Conservation (phyloP, 2,888 invertebrate genomes). For the Plusia festucae region DNA sequence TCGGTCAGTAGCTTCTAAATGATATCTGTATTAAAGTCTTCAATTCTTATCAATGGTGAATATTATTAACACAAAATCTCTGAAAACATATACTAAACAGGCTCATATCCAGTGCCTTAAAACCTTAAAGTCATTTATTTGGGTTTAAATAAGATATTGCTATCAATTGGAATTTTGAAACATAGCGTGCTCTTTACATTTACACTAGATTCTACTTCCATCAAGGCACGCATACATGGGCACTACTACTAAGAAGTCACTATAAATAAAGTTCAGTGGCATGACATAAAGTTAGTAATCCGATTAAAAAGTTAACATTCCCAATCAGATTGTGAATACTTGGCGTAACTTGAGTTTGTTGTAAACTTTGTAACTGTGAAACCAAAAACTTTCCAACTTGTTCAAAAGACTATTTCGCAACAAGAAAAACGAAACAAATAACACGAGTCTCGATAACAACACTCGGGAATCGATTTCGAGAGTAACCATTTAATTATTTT, state of each 20-base stretch:
- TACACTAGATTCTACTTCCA: constrained; percentile 31
- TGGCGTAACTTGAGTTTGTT: constrained; percentile 29
- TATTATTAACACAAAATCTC: constrained; percentile 21
- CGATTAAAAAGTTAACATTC: constrained; percentile 58
- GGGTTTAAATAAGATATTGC: constrained; percentile 1
- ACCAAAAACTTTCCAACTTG: constrained; percentile 49
- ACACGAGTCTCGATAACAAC: constrained; percentile 85
- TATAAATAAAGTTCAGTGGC: constrained; percentile 36
- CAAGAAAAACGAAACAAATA: constrained; percentile 86
- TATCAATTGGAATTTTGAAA: constrained; percentile 31
- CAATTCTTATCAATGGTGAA: constrained; percentile 42
- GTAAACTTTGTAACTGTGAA: constrained; percentile 46
- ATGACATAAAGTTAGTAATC: constrained; percentile 53
- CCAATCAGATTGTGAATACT: constrained; percentile 50
- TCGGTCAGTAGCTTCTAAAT: constrained; percentile 40
- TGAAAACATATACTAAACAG: constrained; percentile 28
- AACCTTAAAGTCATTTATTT: too few species aligned
- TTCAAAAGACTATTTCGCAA: constrained; percentile 70
- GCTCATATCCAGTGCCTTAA: too few species aligned
- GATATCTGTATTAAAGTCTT: constrained; percentile 45
- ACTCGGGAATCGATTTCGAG: constrained; percentile 89
- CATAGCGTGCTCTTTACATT: constrained; percentile 19
- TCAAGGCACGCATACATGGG: constrained; percentile 9
- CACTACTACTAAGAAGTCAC: constrained; percentile 21
- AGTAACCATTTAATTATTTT: constrained; percentile 90